Conservation (phyloP, 2,888 invertebrate species). For the Criorhina ranunculi region DNA sequence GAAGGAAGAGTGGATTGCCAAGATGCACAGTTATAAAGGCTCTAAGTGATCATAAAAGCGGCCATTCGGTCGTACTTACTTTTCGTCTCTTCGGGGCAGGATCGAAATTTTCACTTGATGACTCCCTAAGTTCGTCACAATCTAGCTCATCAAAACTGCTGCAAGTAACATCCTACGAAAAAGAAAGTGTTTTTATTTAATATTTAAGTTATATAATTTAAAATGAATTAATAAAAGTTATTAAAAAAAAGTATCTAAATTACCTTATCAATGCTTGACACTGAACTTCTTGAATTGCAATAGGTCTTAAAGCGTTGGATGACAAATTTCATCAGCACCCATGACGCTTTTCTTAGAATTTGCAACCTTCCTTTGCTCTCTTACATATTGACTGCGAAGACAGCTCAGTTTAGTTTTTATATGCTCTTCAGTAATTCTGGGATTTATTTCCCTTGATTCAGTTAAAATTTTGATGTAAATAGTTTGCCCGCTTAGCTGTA, state of each 20-base stretch:
- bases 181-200: not conserved
- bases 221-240: not conserved
- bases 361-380: no score
- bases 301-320: not conserved
- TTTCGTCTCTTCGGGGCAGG: not conserved
- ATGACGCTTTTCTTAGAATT: not conserved
- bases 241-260: not conserved
- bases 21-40: not conserved
- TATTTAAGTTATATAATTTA: not conserved
- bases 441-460: no score
- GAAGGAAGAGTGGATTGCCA: not conserved
- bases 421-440: no score
- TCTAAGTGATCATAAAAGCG: no score
- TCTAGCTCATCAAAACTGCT: not conserved
- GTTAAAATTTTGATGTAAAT: no score
- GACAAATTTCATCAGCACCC: not conserved
- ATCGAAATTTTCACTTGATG: not conserved
- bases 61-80: no score
- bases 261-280: not conserved
- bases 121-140: no score
- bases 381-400: no score
- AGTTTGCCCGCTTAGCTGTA: no score
- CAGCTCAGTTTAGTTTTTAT: no score
- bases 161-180: slow-evolving; percentile 1
- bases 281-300: not conserved